Evolutionary conservation across 35 echinoderm and acorn worm species (phyloP).

Genomic region (Ophiothrix spiculata): DNA sequence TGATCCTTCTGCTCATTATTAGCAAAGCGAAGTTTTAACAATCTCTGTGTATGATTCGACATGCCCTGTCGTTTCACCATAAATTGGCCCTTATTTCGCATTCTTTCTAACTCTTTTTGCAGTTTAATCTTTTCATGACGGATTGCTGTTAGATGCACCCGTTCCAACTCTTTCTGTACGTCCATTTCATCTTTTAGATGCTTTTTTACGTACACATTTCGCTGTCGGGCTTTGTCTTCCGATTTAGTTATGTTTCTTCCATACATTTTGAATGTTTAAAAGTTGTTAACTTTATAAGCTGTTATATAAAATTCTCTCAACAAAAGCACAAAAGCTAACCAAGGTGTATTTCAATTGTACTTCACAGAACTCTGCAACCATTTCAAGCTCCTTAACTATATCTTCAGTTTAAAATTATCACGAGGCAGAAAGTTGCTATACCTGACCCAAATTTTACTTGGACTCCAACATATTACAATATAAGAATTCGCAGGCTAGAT

Average conservation of each 20-base stretch:
- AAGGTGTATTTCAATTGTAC: too few relatives aligned
- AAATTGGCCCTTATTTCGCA: conserved; percentile 68
- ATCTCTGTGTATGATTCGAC: conserved; percentile 29
- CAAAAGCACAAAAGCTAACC: too few relatives aligned
- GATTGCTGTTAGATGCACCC: conserved; percentile 83
- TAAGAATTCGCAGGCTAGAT: too few relatives aligned
- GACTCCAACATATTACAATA: too few relatives aligned
- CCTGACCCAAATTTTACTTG: too few relatives aligned
- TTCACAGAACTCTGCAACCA: too few relatives aligned
- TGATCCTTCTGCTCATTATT: too few relatives aligned
- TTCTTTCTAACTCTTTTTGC: conserved; percentile 71
- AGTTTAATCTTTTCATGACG: conserved; percentile 72
- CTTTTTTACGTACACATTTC: conserved; percentile 31
- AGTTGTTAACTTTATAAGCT: too few relatives aligned
- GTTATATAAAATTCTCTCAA: too few relatives aligned
- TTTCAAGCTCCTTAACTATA: too few relatives aligned
- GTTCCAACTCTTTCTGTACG: conserved; percentile 56
- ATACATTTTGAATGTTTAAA: neutral
- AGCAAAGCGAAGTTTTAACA: conserved; percentile 22
- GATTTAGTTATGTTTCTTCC: neutral
- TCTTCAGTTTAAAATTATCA: too few relatives aligned
- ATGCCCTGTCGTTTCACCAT: conserved; percentile 10
- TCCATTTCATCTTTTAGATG: conserved; percentile 49
- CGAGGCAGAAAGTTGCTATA: too few relatives aligned
- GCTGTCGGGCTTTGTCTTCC: conserved; percentile 41